phyloP scores from a whole-genome alignment of 2,113 vertebrate genomes.

The Acrocephalus kingi region DNA sequence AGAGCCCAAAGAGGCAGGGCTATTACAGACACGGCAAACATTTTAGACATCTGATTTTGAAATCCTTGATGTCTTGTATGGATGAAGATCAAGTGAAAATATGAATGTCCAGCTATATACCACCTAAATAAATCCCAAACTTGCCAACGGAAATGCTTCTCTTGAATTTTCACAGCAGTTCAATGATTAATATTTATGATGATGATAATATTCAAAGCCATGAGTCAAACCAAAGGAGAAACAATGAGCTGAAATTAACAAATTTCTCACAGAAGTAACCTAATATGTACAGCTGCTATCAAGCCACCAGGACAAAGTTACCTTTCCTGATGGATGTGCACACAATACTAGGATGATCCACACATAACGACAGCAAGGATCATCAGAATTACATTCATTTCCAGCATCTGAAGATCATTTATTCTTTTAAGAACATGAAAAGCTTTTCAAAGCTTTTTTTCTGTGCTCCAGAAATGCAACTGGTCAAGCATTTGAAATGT shows the following conservation, averaged over 20 bases:
- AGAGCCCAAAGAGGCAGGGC: background rate
- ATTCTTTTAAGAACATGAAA: background rate
- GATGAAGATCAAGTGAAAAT: background rate
- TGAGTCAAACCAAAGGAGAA: background rate
- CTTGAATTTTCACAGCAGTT: background rate
- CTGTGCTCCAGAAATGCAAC: background rate
- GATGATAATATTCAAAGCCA: background rate
- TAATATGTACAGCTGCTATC: background rate
- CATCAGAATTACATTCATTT: background rate
- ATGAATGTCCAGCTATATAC: background rate
- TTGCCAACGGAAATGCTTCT: background rate
- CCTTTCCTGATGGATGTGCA: background rate
- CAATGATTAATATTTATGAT: background rate
- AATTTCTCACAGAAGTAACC: background rate
- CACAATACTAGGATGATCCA: background rate
- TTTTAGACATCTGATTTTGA: conserved; percentile 24
- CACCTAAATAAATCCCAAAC: background rate
- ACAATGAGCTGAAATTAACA: background rate
- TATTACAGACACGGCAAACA: conserved; percentile 9
- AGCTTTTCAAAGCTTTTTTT: background rate
- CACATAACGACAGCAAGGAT: background rate
- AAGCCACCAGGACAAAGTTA: background rate
- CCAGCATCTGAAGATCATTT: background rate
- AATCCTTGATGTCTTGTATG: background rate
- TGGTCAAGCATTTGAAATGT: background rate